Evolutionary conservation across 2,888 invertebrate genomes (phyloP).

Genomic region (Zygaena filipendulae): DNA sequence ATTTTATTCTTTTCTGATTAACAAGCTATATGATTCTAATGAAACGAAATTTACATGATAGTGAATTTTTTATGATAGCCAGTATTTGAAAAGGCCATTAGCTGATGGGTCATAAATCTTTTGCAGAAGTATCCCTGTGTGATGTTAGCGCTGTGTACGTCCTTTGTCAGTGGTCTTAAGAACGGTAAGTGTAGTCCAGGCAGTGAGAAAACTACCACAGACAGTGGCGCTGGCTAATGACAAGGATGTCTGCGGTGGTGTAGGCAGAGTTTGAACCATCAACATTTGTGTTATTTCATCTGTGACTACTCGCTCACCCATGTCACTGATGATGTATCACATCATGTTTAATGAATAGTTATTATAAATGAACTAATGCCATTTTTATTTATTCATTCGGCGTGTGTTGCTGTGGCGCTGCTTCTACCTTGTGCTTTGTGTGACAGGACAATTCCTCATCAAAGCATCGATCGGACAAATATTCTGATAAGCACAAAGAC

Average conservation of each 20-base stretch:
- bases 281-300: constrained; percentile 44
- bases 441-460: constrained; percentile 69
- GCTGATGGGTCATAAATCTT: constrained; percentile 81
- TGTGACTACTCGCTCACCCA: constrained; percentile 20
- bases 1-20: constrained; percentile 32
- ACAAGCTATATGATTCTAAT: too few relatives aligned
- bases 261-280: constrained; percentile 40
- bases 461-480: constrained; percentile 66
- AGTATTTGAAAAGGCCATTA: constrained; percentile 49
- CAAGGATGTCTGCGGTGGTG: constrained; percentile 36
- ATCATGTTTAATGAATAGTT: constrained; percentile 34
- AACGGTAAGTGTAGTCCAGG: constrained; percentile 76
- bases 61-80: too few relatives aligned
- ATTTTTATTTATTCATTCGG: constrained; percentile 66
- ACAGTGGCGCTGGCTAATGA: constrained; percentile 35
- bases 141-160: constrained; percentile 75
- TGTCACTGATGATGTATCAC: constrained; percentile 40
- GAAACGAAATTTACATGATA: constrained; percentile 21
- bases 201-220: constrained; percentile 40
- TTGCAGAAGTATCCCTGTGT: constrained; percentile 81
- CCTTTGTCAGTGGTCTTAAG: constrained; percentile 70
- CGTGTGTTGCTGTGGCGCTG: constrained; percentile 70
- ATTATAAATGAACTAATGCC: constrained; percentile 58
- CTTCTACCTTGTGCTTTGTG: constrained; percentile 71
- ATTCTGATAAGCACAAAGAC: constrained; percentile 65